Conservation (phyloP, 2,888 invertebrate species). For the Meliscaeva auricollis region DNA sequence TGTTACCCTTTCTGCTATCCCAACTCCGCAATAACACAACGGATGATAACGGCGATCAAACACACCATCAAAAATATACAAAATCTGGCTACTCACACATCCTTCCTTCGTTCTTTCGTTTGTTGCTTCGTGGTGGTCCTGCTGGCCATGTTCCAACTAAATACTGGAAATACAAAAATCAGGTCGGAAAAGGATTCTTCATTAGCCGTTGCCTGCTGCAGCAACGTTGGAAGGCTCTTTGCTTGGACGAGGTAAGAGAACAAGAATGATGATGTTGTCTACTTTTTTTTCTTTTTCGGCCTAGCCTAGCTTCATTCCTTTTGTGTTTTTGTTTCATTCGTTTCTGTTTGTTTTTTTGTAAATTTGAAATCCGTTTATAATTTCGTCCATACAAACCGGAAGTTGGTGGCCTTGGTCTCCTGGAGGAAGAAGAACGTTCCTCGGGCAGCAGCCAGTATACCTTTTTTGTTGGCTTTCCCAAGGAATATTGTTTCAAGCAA, state of each 20-base stretch:
- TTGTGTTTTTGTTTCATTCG: slow-evolving; percentile 16
- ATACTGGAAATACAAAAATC: slow-evolving; percentile 51
- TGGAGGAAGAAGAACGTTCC: slow-evolving; percentile 12
- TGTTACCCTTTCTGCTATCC: slow-evolving; percentile 13
- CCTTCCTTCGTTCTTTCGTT: too few relatives aligned
- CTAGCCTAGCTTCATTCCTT: slow-evolving; percentile 1
- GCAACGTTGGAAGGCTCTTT: slow-evolving; percentile 81
- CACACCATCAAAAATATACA: slow-evolving; percentile 37
- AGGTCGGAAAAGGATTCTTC: slow-evolving; percentile 80
- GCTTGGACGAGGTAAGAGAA: slow-evolving; percentile 79
- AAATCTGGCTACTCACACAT: slow-evolving; percentile 43
- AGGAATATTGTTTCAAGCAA: slow-evolving; percentile 56
- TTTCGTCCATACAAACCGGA: slow-evolving; percentile 26
- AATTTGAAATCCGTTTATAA: slow-evolving; percentile 68
- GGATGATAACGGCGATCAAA: slow-evolving; percentile 60
- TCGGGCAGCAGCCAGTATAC: slow-evolving; percentile 12
- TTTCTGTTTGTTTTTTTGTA: slow-evolving; percentile 43
- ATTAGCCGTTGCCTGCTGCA: slow-evolving; percentile 81
- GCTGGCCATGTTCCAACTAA: slow-evolving; percentile 8
- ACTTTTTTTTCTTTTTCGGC: slow-evolving; percentile 11
- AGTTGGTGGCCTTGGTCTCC: slow-evolving; percentile 42
- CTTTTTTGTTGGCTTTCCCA: slow-evolving; percentile 1
- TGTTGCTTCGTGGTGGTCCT: not conserved
- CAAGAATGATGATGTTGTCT: slow-evolving; percentile 37
- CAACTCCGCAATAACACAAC: slow-evolving; percentile 5